Conservation (phyloP, 2,888 invertebrate species). For the Gasteruption jaculator region DNA sequence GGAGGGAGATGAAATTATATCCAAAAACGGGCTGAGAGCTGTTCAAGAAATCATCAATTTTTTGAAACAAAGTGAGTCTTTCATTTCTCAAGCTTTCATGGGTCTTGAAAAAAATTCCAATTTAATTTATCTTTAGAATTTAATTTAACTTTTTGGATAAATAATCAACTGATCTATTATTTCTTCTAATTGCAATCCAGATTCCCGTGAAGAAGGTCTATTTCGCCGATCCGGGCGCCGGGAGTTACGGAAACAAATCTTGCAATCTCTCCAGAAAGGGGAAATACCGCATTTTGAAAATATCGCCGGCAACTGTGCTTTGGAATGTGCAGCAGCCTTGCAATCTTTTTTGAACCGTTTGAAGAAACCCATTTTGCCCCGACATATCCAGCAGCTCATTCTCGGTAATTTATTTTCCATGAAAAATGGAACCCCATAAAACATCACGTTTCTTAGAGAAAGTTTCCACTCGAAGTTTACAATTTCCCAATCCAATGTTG, state of each 20-base stretch:
- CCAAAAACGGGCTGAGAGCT: constrained; percentile 49
- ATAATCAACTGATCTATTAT: not conserved
- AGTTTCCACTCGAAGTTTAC: too few relatives aligned
- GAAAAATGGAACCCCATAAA: not conserved
- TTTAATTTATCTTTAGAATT: too few relatives aligned
- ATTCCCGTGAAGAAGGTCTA: constrained; percentile 39
- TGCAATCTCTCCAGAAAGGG: constrained; percentile 34
- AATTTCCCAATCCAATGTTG: too few relatives aligned
- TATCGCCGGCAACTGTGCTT: constrained; percentile 28
- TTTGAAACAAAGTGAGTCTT: constrained; percentile 49
- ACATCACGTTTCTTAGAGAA: not conserved
- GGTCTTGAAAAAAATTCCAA: too few relatives aligned
- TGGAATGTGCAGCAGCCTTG: constrained; percentile 52
- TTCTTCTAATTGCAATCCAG: constrained; percentile 20
- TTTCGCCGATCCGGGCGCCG: constrained; percentile 36
- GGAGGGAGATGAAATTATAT: constrained; percentile 47
- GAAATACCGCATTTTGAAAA: constrained; percentile 31
- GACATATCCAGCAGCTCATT: constrained; percentile 51
- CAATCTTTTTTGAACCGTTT: constrained; percentile 47
- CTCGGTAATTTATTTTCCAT: constrained; percentile 42
- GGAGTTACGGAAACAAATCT: constrained; percentile 29
- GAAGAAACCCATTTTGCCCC: constrained; percentile 51
- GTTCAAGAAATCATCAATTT: constrained; percentile 46
- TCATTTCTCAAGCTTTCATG: not conserved
- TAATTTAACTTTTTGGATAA: not conserved